Evolutionary conservation across 1,140 invertebrate genomes (phyloP).

Genomic region (Drosophila fuyamai): DNA sequence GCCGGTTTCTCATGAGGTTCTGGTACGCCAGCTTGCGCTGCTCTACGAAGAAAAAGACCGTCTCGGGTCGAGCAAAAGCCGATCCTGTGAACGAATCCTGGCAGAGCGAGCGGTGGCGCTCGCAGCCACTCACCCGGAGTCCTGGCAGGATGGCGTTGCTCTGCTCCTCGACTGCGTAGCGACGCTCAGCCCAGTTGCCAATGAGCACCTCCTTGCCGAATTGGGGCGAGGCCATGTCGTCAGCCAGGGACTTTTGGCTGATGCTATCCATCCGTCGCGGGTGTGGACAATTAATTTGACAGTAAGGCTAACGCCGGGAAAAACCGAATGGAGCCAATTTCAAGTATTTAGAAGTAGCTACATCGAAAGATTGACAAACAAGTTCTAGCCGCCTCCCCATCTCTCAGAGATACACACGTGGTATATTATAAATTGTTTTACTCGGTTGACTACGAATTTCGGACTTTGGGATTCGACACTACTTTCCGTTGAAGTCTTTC

Average conservation of each 20-base stretch:
- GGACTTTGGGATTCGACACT: too few relatives aligned
- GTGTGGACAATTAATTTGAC: not conserved
- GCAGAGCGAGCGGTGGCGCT: constrained; percentile 45
- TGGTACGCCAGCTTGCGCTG: constrained; percentile 23
- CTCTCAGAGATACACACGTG: too few relatives aligned
- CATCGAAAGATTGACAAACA: too few relatives aligned
- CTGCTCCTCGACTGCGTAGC: constrained; percentile 35
- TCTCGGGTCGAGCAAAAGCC: not conserved
- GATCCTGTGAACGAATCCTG: constrained; percentile 41
- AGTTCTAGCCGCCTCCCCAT: too few relatives aligned
- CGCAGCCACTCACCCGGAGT: constrained; percentile 33
- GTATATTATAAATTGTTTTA: too few relatives aligned
- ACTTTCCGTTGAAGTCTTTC: too few relatives aligned
- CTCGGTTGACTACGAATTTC: too few relatives aligned
- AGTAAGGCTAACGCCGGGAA: not conserved
- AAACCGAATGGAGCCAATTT: not conserved
- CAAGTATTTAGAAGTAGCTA: too few relatives aligned
- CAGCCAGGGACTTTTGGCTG: constrained; percentile 21
- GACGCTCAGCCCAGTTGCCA: constrained; percentile 66
- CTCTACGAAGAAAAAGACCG: constrained; percentile 6
- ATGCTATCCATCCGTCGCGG: not conserved
- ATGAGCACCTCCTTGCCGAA: constrained; percentile 53
- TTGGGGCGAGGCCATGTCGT: constrained; percentile 18
- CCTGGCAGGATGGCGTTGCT: constrained; percentile 61
- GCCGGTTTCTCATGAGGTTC: constrained; percentile 27